Evolutionary conservation across 53 echinoderm and acorn worm species (phyloP), one percentile per base, ranked within the genome.

Genomic region (Henricia sp.): DNA sequence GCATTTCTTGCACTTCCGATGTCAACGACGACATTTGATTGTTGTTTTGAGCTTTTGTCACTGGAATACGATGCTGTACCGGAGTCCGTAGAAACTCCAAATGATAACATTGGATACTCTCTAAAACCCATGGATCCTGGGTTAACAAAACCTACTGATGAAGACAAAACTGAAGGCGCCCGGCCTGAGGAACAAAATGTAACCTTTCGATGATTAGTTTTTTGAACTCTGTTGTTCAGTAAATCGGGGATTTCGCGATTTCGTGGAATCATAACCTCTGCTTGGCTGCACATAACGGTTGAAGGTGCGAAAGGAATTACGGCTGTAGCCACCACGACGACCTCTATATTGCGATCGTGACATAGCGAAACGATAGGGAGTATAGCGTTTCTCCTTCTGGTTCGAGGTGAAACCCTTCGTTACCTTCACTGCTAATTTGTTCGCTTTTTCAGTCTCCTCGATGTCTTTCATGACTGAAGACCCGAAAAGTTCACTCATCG

Each of bases 401-500:
- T n/a, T n/a, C n/a, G n/a, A n/a, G 53, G 3, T 19, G 21, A 53
- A 53, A 17, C 53, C 6, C 28, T 60, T 60, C 5, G 62, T 60
- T 33, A 60, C 62, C 33, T 62, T 43, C 62, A 33, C 62, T 29
- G 62, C 62, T 30, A 60, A 16, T 60, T 60, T 60, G 62, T 26
- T 55, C 6, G 55, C 55, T 17, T 20, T 55, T 21, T 55, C 55
- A 4, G 55, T 20, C 4, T 55, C 55, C 19, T 55, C 55, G 5
- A 55, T 55, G 55, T 55, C 55, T 20, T 55, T 55, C 17, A 55
- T 20, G 4, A 55, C 4, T 12, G 16, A 19, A 19, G 17, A 12
- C 16, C 55, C 16, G 19, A 55, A 55, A 55, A 55, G 55, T 19
- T 55, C 17, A 21, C 55, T 55, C 55, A 55, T 55, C 6, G 55